These are phyloP conservation scores for Brachyrhaphis roseni DNA, from an alignment of 2,797 vertebrate species.

Conservation along the genomic window DNA sequence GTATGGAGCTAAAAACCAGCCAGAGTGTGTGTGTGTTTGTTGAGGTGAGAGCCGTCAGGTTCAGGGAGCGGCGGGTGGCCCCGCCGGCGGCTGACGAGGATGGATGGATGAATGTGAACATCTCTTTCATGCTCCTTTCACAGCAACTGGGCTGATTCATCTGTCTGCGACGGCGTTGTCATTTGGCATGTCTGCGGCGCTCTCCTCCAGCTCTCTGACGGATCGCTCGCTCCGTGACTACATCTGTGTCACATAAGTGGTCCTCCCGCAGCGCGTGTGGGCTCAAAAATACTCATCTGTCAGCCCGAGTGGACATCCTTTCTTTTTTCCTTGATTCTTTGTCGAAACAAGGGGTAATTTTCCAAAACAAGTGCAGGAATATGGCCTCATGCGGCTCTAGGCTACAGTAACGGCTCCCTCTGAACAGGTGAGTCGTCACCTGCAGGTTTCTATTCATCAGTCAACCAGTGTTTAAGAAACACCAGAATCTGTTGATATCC, in stretches of 20 bases:
- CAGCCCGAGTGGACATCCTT: slow-evolving; percentile 37
- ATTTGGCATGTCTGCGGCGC: slow-evolving; percentile 49
- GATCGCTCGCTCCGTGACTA: slow-evolving; percentile 34
- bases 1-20: background rate
- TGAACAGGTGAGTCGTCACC: slow-evolving; percentile 37
- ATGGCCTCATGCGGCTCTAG: slow-evolving; percentile 46
- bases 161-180: slow-evolving; percentile 57
- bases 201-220: slow-evolving; percentile 55
- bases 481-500: background rate
- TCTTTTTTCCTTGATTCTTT: slow-evolving; percentile 19
- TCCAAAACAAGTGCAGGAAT: slow-evolving; percentile 45
- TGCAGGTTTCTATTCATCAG: slow-evolving; percentile 41
- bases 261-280: slow-evolving; percentile 1
- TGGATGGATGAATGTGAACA: slow-evolving; percentile 73
- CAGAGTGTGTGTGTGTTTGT: slow-evolving; percentile 13
- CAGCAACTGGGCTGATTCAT: slow-evolving; percentile 63
- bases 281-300: slow-evolving; percentile 43
- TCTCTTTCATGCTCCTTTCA: slow-evolving; percentile 72
- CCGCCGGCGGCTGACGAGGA: slow-evolving; percentile 56
- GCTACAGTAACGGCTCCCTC: slow-evolving; percentile 48
- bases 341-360: slow-evolving; percentile 51
- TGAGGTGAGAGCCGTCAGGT: slow-evolving; percentile 22
- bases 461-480: slow-evolving; percentile 11
- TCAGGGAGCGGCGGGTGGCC: slow-evolving; percentile 31
- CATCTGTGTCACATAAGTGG: slow-evolving; percentile 15